These are phyloP conservation scores for Nephila pilipes DNA, from an alignment of 1,140 invertebrate genomes.

Conservation along the genomic window DNA sequence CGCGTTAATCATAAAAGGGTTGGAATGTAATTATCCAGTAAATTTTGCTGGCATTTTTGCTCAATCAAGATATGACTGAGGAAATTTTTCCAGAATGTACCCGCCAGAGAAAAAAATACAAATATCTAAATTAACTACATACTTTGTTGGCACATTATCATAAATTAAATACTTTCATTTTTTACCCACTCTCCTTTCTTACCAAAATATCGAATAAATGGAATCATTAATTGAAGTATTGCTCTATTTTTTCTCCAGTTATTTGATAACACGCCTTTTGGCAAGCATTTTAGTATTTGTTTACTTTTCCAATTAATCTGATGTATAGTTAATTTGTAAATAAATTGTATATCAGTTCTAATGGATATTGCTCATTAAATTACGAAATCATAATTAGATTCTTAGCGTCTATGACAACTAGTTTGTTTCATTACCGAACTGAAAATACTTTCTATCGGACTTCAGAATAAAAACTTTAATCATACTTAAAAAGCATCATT, in stretches of 20 bases:
- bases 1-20: constrained; percentile 9
- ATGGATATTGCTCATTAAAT: neutral
- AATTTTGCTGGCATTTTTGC: constrained; percentile 20
- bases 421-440: too few relatives aligned
- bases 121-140: constrained; percentile 22
- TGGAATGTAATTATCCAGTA: constrained; percentile 28
- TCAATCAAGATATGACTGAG: constrained; percentile 27
- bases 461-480: too few relatives aligned
- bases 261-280: neutral
- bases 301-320: neutral
- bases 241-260: neutral
- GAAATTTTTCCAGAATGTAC: neutral
- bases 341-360: neutral
- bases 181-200: neutral
- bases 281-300: neutral
- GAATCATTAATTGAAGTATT: constrained; percentile 29
- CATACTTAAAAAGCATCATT: too few relatives aligned
- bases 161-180: constrained; percentile 14
- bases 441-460: too few relatives aligned
- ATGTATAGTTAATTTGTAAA: neutral
- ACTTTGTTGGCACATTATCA: constrained; percentile 22
- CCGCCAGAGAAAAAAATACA: neutral
- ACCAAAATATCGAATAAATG: neutral
- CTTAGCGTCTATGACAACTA: too few relatives aligned
- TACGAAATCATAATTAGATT: neutral